Evolutionary conservation across 2,113 vertebrate genomes (phyloP).

Genomic region (Anhinga anhinga): DNA sequence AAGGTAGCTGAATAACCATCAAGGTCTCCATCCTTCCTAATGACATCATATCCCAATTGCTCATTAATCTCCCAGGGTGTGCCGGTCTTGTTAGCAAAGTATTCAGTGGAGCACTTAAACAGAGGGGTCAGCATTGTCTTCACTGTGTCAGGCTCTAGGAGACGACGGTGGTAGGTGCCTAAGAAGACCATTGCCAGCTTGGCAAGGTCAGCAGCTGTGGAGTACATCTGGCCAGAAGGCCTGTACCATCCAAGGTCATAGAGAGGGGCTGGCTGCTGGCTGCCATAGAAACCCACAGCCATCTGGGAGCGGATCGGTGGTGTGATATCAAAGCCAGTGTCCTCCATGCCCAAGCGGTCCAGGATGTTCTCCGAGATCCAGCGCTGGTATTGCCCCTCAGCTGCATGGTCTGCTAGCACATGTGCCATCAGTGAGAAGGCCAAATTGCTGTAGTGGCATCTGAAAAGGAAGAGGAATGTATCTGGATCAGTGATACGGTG

Average conservation of each 20-base stretch:
- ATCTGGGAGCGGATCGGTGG: slow-evolving; percentile 72
- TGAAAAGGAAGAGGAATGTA: neutral
- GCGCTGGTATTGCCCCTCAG: slow-evolving; percentile 80
- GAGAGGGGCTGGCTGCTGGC: slow-evolving; percentile 78
- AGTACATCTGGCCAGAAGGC: slow-evolving; percentile 93
- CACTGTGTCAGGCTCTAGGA: slow-evolving; percentile 80
- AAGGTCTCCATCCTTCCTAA: slow-evolving; percentile 89
- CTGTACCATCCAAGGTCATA: slow-evolving; percentile 92
- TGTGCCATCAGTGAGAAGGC: slow-evolving; percentile 90
- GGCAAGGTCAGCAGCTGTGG: slow-evolving; percentile 86
- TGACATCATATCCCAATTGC: slow-evolving; percentile 82
- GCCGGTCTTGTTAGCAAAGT: slow-evolving; percentile 87
- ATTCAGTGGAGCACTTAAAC: slow-evolving; percentile 79
- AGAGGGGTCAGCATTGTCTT: slow-evolving; percentile 85
- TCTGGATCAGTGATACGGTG: neutral
- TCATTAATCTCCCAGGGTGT: slow-evolving; percentile 91
- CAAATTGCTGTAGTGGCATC: slow-evolving; percentile 93
- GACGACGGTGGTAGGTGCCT: slow-evolving; percentile 69
- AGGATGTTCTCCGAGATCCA: slow-evolving; percentile 86
- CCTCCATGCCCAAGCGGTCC: slow-evolving; percentile 83
- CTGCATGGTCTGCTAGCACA: slow-evolving; percentile 76
- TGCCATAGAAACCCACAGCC: slow-evolving; percentile 86
- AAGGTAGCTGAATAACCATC: slow-evolving; percentile 88
- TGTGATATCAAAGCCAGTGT: slow-evolving; percentile 85
- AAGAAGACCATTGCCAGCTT: slow-evolving; percentile 85